A percentile compares a stretch with the other conserved stretches of the same genome.
Evolutionary conservation across 2,113 vertebrate genomes (phyloP).

Genomic region (Pedetes capensis): DNA sequence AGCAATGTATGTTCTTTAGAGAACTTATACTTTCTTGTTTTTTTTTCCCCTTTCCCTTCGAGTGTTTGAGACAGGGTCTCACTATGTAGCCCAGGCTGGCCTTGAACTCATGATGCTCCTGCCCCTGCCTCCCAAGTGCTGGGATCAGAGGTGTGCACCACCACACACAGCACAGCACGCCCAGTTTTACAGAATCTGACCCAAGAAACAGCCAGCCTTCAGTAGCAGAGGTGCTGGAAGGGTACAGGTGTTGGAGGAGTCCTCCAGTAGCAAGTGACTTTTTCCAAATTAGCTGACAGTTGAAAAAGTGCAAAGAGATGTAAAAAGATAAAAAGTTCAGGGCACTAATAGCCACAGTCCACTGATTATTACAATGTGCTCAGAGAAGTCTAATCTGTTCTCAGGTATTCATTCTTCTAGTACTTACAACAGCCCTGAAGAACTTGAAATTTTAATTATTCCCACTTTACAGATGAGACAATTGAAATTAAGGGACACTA

Average conservation of each 20-base stretch:
- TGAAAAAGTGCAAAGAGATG: not conserved
- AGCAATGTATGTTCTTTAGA: not conserved
- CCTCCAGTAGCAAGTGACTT: not conserved
- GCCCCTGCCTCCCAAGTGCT: no score
- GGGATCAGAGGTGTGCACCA: no score
- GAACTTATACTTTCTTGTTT: no score
- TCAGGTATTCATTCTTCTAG: not conserved
- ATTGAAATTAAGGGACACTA: not conserved
- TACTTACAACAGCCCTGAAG: not conserved
- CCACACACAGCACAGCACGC: no score
- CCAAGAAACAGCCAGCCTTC: no score
- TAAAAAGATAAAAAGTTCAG: not conserved
- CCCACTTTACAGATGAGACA: not conserved
- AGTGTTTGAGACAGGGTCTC: no score
- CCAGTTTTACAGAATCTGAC: not conserved
- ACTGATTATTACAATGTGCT: accelerated
- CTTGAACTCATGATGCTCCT: no score
- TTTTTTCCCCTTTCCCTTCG: no score
- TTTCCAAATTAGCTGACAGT: not conserved
- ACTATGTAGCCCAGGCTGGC: no score
- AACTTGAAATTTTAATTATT: not conserved
- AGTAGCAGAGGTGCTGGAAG: accelerated
- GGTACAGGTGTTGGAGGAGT: not conserved
- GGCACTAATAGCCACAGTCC: no score
- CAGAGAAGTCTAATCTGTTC: not conserved